Conservation (phyloP, 2,113 vertebrate genomes). For the Pontoporia blainvillei region DNA sequence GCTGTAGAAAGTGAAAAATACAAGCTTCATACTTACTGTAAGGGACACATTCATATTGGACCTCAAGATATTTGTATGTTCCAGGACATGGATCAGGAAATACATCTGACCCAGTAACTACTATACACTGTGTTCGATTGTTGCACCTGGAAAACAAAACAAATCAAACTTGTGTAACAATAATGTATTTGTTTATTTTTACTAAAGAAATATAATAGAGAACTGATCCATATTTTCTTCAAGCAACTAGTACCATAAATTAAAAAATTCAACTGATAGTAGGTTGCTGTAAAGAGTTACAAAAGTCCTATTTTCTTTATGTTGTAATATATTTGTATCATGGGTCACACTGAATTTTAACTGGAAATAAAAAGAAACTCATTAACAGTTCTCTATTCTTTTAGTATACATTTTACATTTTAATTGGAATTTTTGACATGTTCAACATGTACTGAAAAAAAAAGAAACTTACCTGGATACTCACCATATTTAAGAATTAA, state of each 20-base stretch:
- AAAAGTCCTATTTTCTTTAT: background rate
- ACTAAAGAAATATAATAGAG: conserved; percentile 30
- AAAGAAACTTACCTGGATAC: background rate
- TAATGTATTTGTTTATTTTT: conserved; percentile 50
- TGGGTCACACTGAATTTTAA: background rate
- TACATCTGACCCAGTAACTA: conserved; percentile 98
- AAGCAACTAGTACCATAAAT: conserved; percentile 52
- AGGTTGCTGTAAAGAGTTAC: conserved; percentile 30
- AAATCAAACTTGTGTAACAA: conserved; percentile 75
- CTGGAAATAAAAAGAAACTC: background rate
- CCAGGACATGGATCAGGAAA: conserved; percentile 99
- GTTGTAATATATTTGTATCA: background rate
- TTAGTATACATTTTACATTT: background rate
- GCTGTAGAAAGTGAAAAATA: conserved; percentile 75
- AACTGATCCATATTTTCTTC: conserved; percentile 56
- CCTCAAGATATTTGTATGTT: conserved; percentile 99
- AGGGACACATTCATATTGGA: conserved; percentile 99
- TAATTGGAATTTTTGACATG: background rate
- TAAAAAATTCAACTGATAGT: conserved; percentile 58
- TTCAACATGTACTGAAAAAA: background rate
- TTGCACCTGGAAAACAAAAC: conserved; percentile 93
- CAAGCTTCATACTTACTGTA: conserved; percentile 95
- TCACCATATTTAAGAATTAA: background rate
- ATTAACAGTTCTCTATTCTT: background rate
- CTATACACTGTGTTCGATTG: conserved; percentile 98